Conservation (phyloP, 2,113 vertebrate genomes). For the Xiphorhynchus elegans region DNA sequence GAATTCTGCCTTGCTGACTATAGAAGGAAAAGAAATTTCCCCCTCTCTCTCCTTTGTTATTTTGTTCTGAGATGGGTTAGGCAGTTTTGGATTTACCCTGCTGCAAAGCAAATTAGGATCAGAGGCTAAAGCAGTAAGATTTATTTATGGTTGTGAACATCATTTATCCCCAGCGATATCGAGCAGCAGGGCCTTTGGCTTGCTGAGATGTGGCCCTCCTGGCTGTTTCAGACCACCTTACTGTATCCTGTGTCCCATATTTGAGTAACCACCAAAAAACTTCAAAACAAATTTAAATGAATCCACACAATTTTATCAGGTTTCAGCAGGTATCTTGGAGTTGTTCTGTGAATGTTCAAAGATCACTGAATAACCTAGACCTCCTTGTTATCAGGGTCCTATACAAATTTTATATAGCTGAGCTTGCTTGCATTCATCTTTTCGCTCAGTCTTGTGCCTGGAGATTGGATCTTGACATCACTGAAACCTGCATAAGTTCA, state of each 20-base stretch:
- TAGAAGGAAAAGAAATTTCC: neutral
- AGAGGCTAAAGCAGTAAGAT: neutral
- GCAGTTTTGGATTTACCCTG: neutral
- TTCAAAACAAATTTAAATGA: neutral
- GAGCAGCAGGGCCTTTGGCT: neutral
- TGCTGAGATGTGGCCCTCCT: neutral
- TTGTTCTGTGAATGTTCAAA: neutral
- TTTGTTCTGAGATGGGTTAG: neutral
- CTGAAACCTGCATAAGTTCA: neutral
- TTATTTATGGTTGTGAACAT: neutral
- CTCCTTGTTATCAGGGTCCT: neutral
- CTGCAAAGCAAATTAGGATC: neutral
- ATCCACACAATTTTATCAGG: neutral
- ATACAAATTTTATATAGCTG: neutral
- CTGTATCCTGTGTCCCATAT: neutral
- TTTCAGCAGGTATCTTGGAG: neutral
- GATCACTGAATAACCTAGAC: neutral
- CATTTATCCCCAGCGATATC: neutral
- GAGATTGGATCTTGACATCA: neutral
- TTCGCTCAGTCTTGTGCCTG: neutral
- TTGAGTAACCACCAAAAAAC: neutral
- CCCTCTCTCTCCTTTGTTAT: neutral
- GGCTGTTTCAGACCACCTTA: neutral
- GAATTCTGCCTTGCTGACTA: neutral
- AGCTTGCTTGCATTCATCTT: neutral